Conservation (phyloP, 1,140 invertebrate species). For the Drosophila virilis region DNA sequence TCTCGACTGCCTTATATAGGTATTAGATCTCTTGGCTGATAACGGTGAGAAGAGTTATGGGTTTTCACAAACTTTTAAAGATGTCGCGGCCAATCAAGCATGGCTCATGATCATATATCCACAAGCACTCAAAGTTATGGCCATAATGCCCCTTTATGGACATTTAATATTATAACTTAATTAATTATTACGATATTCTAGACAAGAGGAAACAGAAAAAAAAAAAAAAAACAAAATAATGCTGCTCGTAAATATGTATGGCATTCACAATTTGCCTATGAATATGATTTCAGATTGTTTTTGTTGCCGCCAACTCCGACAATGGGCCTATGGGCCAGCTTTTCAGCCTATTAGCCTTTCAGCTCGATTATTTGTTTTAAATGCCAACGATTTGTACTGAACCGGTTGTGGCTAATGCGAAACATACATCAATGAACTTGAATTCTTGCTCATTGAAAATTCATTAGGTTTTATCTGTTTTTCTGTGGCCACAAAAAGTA, state of each 20-base stretch:
- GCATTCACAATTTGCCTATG: slow-evolving; percentile 66
- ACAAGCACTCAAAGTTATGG: slow-evolving; percentile 66
- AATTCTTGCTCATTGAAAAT: slow-evolving; percentile 73
- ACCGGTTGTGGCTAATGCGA: slow-evolving; percentile 60
- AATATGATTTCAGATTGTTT: slow-evolving; percentile 39
- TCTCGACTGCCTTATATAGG: slow-evolving; percentile 10
- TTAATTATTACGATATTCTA: slow-evolving; percentile 76
- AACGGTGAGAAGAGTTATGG: slow-evolving; percentile 69
- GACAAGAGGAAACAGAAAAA: slow-evolving; percentile 7
- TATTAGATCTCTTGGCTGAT: slow-evolving; percentile 48
- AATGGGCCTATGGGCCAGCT: slow-evolving; percentile 35
- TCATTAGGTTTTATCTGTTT: slow-evolving; percentile 81
- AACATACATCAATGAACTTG: slow-evolving; percentile 64
- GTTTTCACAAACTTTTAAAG: slow-evolving; percentile 54
- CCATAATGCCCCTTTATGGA: slow-evolving; percentile 78
- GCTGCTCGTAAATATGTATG: slow-evolving; percentile 54
- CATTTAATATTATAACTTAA: slow-evolving; percentile 82
- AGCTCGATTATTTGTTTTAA: slow-evolving; percentile 46
- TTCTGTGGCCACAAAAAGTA: slow-evolving; percentile 47
- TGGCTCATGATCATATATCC: slow-evolving; percentile 57
- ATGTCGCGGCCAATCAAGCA: slow-evolving; percentile 51
- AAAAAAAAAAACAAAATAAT: slow-evolving; percentile 12
- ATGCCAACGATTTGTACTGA: slow-evolving; percentile 51
- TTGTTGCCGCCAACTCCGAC: slow-evolving; percentile 5
- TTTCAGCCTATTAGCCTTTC: slow-evolving; percentile 46